Base-by-base conservation (phyloP, 2,888 invertebrate genomes). In the Vesta saturnalis region DNA sequence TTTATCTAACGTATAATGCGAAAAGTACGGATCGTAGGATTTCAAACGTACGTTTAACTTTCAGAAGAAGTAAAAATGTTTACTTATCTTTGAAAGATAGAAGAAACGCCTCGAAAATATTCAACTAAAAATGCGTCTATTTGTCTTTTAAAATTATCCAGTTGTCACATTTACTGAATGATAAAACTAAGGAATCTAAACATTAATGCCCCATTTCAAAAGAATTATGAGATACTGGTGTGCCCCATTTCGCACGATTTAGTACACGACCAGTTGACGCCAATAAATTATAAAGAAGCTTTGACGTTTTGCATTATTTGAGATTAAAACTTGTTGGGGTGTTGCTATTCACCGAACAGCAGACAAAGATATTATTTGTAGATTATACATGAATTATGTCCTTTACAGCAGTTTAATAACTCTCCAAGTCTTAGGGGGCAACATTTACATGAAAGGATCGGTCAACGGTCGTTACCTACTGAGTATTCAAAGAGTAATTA, bases 101-200 rank as follows among this genome's bases (percentile, higher is more conserved):
- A 21, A 18, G 47, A 23, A 43, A 56, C 21, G 46, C 52, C 19
- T 58, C 56, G 21, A 19, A 23, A 43, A 46, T 18, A 49, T 35
- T 14, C 10, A 19, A 49, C 47, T 56, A 21, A 54, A 54, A 16
- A 47, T 66, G 47, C n/a, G 58, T 46, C 59, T 52, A 64, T 64
- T 60, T 52, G 68, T 68, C 68, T 68, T 68, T 35, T 18, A 67
- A 72, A 73, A 72, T 72, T 74, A 74, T 74, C 70, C 70, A 72
- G 69, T 72, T 69, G 69, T 61, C 63, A 68, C 72, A 73, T 76
- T 74, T 74, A 71, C 69, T 72, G 74, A 75, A 75, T 76, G 75
- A 76, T 76, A 76, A 76, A 76, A 76, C 73, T 66, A 71, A 71
- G 72, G 76, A 74, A 73, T 74, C 72, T 72, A 74, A 73, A 73